Evolutionary conservation across 2,888 invertebrate genomes (phyloP), one percentile per base, ranked within the genome.

Genomic region (Drosophila siamana): DNA sequence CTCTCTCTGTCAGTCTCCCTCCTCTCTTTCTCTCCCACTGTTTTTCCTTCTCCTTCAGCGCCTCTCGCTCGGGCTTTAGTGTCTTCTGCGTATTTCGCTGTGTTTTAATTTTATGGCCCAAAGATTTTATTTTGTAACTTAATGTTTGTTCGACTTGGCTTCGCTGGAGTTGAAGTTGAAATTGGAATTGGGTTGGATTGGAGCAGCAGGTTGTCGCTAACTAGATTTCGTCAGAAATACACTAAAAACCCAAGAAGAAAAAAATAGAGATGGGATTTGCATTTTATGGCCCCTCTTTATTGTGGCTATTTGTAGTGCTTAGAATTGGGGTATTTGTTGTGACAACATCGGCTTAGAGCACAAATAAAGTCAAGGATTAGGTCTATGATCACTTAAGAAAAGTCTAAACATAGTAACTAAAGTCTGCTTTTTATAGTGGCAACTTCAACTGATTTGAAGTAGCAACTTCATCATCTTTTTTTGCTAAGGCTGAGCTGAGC

Each of bases 41-140:
- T n/a, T n/a, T n/a, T n/a, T n/a, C n/a, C n/a, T n/a, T n/a, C n/a
- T n/a, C n/a, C n/a, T n/a, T n/a, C n/a, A n/a, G n/a, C n/a, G 41
- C 26, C 44, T 16, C 43, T 41, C 4, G 4, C 30, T 40, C 6
- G 41, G 19, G 40, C 15, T 43, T 47, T 52, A 46, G 50, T 50
- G 28, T 52, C 40, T 62, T 72, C 78, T 84, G 62, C 76, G 84
- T 80, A 80, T 80, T 73, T 69, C 65, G 74, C 69, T 88, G 69
- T 47, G 78, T 78, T 71, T 84, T 84, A 74, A 80, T 88, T 88
- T 83, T 83, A 83, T 86, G 89, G 85, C 54, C 78, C 89, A 88
- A 69, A 86, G 86, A 83, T 80, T 82, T 83, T 88, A 83, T 83
- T 86, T 88, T 86, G 86, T 88, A 72, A 83, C 83, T 86, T 88